phyloP scores from a whole-genome alignment of 1,140 invertebrate genomes.

The Megalopta genalis region DNA sequence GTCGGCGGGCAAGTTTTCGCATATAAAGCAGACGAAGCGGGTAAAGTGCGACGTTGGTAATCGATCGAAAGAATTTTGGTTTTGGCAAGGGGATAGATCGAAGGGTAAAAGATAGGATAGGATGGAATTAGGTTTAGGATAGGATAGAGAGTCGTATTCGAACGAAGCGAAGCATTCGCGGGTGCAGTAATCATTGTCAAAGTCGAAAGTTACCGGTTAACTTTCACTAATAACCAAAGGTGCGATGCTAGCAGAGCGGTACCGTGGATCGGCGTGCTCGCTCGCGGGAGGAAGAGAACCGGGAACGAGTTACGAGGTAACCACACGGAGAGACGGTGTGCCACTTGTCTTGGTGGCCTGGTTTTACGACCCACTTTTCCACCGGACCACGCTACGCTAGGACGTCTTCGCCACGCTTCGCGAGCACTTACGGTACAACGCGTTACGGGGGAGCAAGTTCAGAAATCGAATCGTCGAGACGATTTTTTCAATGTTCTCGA shows the following conservation, averaged over 20 bases:
- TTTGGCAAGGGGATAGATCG: neutral
- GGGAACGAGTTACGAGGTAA: constrained; percentile 69
- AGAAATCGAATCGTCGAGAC: constrained; percentile 20
- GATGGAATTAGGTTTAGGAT: neutral
- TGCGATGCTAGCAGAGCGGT: constrained; percentile 45
- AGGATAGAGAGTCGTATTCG: neutral
- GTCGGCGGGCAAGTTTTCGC: neutral
- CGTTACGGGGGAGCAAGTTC: constrained; percentile 17
- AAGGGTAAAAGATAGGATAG: too few species aligned
- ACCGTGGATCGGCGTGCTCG: constrained; percentile 55
- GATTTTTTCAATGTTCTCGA: too few species aligned
- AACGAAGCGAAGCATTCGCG: constrained; percentile 34
- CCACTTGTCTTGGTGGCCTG: constrained; percentile 80
- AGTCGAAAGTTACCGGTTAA: constrained; percentile 77
- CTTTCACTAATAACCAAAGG: constrained; percentile 78
- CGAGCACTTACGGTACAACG: constrained; percentile 47
- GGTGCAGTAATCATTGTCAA: constrained; percentile 59
- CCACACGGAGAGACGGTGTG: constrained; percentile 71
- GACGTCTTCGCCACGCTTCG: constrained; percentile 61
- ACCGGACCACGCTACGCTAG: constrained; percentile 59
- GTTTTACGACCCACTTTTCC: constrained; percentile 78
- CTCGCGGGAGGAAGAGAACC: constrained; percentile 38
- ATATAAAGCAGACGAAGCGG: neutral
- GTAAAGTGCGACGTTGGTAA: neutral
- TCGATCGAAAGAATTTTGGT: neutral